Percentiles rank a stretch among this genome's conserved stretches.
phyloP scores from a whole-genome alignment of 64 coral and sea anemone species.

The Montipora cactus region DNA sequence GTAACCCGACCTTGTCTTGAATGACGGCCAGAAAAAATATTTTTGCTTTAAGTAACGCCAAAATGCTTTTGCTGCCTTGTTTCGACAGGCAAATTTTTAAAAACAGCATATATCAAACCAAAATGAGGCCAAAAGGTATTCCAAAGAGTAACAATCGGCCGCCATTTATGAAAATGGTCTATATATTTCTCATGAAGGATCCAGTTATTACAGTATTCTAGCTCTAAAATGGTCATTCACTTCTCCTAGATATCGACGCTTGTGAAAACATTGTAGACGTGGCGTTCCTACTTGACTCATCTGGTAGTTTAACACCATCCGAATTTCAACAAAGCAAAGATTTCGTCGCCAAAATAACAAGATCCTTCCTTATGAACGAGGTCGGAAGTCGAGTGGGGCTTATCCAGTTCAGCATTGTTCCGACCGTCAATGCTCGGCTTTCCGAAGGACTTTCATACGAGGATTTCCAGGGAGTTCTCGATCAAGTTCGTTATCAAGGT shows the following conservation, averaged over 20 bases:
- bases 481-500: not conserved
- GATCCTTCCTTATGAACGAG: conserved; percentile 39
- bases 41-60: no score
- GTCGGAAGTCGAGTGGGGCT: conserved; percentile 58
- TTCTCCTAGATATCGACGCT: conserved; percentile 14
- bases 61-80: no score
- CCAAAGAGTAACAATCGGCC: no score
- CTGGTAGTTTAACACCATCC: conserved; percentile 11
- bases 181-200: no score
- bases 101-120: no score
- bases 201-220: no score
- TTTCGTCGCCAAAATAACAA: conserved; percentile 19
- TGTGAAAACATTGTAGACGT: conserved; percentile 49
- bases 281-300: conserved; percentile 48
- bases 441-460: not conserved
- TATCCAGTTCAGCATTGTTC: conserved; percentile 44
- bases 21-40: no score
- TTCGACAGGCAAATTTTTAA: no score
- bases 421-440: conserved; percentile 22
- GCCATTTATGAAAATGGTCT: no score
- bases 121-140: no score
- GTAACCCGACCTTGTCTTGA: no score
- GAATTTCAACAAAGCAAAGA: conserved; percentile 56
- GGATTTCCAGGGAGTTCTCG: conserved; percentile 27
- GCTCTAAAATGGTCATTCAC: not conserved